Evolutionary conservation across 2,113 vertebrate species (phyloP).

Genomic region (Chlorodrepanis virens): DNA sequence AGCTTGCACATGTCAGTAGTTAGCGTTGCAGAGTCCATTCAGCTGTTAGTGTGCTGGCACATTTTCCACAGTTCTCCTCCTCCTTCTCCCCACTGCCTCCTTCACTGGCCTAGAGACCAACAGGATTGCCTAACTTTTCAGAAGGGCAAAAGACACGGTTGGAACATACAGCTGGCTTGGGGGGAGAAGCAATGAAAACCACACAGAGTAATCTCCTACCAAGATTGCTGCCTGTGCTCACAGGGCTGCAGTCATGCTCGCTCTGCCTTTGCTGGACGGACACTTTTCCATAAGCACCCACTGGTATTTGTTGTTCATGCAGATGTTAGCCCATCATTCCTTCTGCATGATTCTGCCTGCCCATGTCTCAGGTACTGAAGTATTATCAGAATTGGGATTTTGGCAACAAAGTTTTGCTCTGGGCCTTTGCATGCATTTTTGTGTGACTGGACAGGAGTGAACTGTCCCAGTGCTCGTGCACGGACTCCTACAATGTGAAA

Average conservation of each 20-base stretch:
- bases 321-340: neutral
- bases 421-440: neutral
- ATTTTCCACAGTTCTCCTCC: neutral
- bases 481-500: fast-evolving
- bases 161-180: neutral
- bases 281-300: neutral
- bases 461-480: neutral
- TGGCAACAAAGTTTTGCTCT: neutral
- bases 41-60: neutral
- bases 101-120: neutral
- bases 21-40: neutral
- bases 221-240: neutral
- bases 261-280: neutral
- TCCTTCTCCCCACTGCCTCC: neutral
- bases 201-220: neutral
- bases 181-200: neutral
- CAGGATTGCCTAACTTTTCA: constrained; percentile 2
- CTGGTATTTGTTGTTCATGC: neutral
- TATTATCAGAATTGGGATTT: neutral
- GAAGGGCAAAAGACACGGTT: neutral
- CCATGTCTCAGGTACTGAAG: neutral
- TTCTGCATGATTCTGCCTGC: neutral
- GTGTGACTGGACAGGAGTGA: neutral
- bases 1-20: neutral
- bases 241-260: neutral